Percentiles rank a stretch among this genome's conserved stretches.
phyloP scores from a whole-genome alignment of 2,888 invertebrate species.

The Mantis religiosa region DNA sequence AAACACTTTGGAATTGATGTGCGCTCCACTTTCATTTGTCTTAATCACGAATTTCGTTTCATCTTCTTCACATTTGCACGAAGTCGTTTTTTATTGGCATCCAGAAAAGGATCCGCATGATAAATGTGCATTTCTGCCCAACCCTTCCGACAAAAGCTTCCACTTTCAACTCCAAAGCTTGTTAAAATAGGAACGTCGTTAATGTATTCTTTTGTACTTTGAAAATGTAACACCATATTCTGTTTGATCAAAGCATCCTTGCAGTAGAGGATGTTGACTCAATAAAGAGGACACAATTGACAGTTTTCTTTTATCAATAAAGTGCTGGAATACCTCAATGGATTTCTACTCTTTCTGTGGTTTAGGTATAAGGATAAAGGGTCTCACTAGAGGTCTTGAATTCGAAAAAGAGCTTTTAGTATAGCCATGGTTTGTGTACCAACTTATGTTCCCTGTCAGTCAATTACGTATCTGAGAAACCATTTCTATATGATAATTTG shows the following conservation, averaged over 20 bases:
- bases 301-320: no score
- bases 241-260: background rate
- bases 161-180: background rate
- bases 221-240: background rate
- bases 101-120: background rate
- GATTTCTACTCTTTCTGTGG: no score
- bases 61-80: background rate
- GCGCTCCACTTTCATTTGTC: background rate
- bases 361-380: no score
- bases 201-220: background rate
- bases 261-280: background rate
- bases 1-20: background rate
- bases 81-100: background rate
- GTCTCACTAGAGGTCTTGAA: no score
- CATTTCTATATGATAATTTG: no score
- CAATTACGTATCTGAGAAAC: no score
- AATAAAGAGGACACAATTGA: background rate
- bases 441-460: no score
- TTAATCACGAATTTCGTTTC: background rate
- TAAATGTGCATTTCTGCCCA: background rate
- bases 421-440: no score
- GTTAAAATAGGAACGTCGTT: background rate
- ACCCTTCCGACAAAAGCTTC: background rate
- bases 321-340: no score
- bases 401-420: no score